Evolutionary conservation across 1,140 invertebrate genomes (phyloP).

Genomic region (Pseudachorutes palmiensis): DNA sequence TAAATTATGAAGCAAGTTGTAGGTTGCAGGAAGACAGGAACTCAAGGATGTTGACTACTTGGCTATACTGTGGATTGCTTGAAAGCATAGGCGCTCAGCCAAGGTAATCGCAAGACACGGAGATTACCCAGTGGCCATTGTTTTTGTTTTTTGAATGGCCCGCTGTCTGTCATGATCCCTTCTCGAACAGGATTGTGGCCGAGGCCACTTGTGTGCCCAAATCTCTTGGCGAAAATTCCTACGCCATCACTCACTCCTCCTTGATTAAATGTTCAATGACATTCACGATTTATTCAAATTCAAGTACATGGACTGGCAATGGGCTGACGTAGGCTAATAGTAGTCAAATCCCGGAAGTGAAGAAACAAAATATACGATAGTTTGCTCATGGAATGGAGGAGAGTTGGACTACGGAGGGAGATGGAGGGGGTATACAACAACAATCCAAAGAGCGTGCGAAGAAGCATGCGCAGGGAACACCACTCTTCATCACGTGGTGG

Average conservation of each 20-base stretch:
- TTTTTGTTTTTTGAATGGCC: background rate
- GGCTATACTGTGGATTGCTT: too few species aligned
- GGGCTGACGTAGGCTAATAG: background rate
- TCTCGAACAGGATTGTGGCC: too few species aligned
- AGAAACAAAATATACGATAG: too few species aligned
- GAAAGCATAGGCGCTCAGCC: background rate
- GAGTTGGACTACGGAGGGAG: too few species aligned
- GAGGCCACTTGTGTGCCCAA: background rate
- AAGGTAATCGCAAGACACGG: too few species aligned
- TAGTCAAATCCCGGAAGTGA: background rate
- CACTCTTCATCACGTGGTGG: too few species aligned
- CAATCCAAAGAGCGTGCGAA: too few species aligned
- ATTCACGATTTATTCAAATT: conserved; percentile 1
- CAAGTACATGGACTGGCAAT: background rate
- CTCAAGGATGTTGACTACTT: background rate
- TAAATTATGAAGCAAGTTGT: background rate
- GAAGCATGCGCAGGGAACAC: too few species aligned
- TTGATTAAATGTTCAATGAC: conserved; percentile 1
- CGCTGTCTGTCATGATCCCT: background rate
- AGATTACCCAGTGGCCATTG: too few species aligned
- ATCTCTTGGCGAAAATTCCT: background rate
- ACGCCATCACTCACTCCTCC: background rate
- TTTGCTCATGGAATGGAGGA: too few species aligned
- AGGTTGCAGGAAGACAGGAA: background rate
- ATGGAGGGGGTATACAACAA: too few species aligned